phyloP scores from a whole-genome alignment of 2,888 invertebrate genomes.

The Orgyia antiqua region DNA sequence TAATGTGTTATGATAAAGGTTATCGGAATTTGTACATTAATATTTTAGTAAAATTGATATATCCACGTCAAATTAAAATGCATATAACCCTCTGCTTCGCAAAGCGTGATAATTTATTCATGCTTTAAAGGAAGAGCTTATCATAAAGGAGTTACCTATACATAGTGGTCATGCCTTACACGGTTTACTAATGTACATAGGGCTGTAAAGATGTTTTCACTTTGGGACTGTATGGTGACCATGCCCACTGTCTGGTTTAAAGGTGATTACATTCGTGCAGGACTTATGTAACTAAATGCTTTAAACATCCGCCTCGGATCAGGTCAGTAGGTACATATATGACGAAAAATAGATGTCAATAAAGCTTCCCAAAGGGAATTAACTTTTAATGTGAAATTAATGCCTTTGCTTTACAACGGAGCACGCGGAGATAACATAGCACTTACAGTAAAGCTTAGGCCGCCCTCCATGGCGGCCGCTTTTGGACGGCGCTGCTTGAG shows the following conservation, averaged over 20 bases:
- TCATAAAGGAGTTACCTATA: conserved; percentile 41
- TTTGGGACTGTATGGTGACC: conserved; percentile 57
- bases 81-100: conserved; percentile 71
- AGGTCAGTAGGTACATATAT: conserved; percentile 41
- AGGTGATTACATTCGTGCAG: conserved; percentile 42
- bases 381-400: conserved; percentile 70
- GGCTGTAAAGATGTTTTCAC: conserved; percentile 47
- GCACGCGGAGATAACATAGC: conserved; percentile 77
- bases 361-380: conserved; percentile 67
- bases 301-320: conserved; percentile 55
- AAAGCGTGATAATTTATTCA: conserved; percentile 62
- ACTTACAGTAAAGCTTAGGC: conserved; percentile 77
- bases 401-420: conserved; percentile 74
- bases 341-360: conserved; percentile 48
- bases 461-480: conserved; percentile 66
- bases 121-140: conserved; percentile 62
- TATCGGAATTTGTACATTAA: conserved; percentile 27
- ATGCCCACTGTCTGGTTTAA: conserved; percentile 59
- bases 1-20: conserved; percentile 19
- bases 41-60: conserved; percentile 20
- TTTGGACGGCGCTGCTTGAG: conserved; percentile 66
- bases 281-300: conserved; percentile 56
- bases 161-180: conserved; percentile 62
- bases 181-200: conserved; percentile 64
- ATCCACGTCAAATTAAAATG: conserved; percentile 26